A percentile compares a stretch with the other conserved stretches of the same genome.
Evolutionary conservation across 2,888 invertebrate genomes (phyloP).

Genomic region (Hipparchia sbordonii): DNA sequence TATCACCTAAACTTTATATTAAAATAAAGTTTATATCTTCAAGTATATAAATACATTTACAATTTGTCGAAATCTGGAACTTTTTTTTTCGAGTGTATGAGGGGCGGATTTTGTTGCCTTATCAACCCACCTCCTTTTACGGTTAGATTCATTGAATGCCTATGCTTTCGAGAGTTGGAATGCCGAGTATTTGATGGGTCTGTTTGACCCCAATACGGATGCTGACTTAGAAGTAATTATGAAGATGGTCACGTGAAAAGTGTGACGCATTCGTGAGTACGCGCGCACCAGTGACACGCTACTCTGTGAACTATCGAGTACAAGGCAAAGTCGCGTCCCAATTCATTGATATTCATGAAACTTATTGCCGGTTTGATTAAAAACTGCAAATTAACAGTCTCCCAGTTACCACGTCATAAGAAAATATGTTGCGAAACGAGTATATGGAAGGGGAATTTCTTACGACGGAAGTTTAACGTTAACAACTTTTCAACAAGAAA

Average conservation of each 20-base stretch:
- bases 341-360: conserved; percentile 56
- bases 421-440: conserved; percentile 36
- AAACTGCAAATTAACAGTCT: conserved; percentile 6
- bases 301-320: conserved; percentile 65
- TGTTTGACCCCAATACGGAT: conserved; percentile 58
- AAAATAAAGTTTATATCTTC: no score
- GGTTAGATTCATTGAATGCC: conserved; percentile 12
- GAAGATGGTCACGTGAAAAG: conserved; percentile 70
- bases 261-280: conserved; percentile 69
- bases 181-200: conserved; percentile 41
- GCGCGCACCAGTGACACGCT: conserved; percentile 70
- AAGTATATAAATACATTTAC: no score
- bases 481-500: conserved; percentile 30
- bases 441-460: conserved; percentile 9
- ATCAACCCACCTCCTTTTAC: no score
- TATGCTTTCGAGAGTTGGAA: conserved; percentile 2
- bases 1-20: no score
- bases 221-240: conserved; percentile 62
- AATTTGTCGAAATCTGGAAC: no score
- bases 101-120: no score
- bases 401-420: conserved; percentile 35
- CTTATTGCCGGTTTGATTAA: conserved; percentile 6
- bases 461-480: conserved; percentile 23
- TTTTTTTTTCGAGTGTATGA: no score
- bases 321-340: conserved; percentile 69